Evolutionary conservation across 2,888 invertebrate species (phyloP).

Genomic region (Julus scanicus): DNA sequence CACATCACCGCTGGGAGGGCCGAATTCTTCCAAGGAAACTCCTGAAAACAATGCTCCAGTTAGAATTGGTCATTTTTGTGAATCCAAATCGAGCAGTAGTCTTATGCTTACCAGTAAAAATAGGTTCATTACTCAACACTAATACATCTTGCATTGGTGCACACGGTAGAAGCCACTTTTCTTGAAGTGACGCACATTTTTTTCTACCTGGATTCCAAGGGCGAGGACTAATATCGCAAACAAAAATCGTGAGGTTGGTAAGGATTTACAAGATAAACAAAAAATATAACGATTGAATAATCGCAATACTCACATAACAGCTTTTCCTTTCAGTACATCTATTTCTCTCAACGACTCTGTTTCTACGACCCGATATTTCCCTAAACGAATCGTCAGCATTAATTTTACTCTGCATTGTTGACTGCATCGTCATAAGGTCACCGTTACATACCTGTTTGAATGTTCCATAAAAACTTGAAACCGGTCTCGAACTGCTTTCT

Average conservation of each 20-base stretch:
- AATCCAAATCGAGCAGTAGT: not conserved
- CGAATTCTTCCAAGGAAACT: conserved; percentile 37
- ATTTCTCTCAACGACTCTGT: conserved; percentile 51
- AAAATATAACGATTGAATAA: too few relatives aligned
- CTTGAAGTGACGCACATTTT: conserved; percentile 53
- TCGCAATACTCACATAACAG: conserved; percentile 48
- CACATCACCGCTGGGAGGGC: conserved; percentile 46
- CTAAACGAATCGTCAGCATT: not conserved
- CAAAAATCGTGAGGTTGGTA: not conserved
- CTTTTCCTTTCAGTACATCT: conserved; percentile 52
- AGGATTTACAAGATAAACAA: not conserved
- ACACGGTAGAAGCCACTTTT: conserved; percentile 52
- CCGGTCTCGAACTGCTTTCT: conserved; percentile 54
- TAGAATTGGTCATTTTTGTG: not conserved
- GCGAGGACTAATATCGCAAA: conserved; percentile 16
- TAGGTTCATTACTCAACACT: conserved; percentile 53
- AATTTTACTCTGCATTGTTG: not conserved
- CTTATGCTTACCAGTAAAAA: conserved; percentile 50
- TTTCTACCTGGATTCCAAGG: conserved; percentile 56
- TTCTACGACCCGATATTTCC: conserved; percentile 51
- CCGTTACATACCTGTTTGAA: conserved; percentile 37
- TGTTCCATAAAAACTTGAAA: conserved; percentile 54
- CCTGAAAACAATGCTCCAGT: not conserved
- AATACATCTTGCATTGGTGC: conserved; percentile 52
- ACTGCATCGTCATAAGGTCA: not conserved